Evolutionary conservation across 2,797 vertebrate genomes (phyloP).

Genomic region (Percopsis omiscomaycus): DNA sequence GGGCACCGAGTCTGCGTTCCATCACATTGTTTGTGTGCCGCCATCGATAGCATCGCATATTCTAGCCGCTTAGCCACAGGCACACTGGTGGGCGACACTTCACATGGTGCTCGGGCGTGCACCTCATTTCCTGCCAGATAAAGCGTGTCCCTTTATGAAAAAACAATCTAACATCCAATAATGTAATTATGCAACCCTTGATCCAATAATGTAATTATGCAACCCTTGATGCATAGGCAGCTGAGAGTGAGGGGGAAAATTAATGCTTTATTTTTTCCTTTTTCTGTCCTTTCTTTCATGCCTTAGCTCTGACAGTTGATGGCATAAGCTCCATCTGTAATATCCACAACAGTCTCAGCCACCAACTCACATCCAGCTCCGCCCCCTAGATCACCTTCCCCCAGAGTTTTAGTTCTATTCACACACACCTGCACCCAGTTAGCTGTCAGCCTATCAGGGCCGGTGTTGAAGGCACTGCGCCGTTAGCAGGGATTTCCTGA

Average conservation of each 20-base stretch:
- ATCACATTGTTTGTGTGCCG: not conserved
- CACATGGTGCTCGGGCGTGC: not conserved
- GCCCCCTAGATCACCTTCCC: too few species aligned
- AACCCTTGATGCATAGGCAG: not conserved
- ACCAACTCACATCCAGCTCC: too few species aligned
- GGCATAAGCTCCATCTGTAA: conserved; percentile 3
- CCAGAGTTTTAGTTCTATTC: too few species aligned
- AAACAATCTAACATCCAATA: conserved; percentile 18
- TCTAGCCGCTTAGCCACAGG: not conserved
- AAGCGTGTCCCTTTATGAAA: conserved; percentile 21
- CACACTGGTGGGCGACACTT: not conserved
- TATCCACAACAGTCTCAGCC: too few species aligned
- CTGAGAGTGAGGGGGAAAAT: conserved; percentile 14
- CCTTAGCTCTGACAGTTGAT: not conserved
- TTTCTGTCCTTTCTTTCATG: not conserved
- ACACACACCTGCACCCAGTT: too few species aligned
- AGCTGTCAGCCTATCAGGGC: too few species aligned
- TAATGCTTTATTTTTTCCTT: not conserved
- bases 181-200: conserved; percentile 8
- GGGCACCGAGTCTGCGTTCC: not conserved
- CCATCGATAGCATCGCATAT: not conserved
- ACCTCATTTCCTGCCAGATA: conserved; percentile 32
- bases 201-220: conserved; percentile 25
- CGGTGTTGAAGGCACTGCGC: too few species aligned
- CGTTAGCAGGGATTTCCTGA: too few species aligned